These are phyloP conservation scores for Rhogogaster chlorosoma DNA, from an alignment of 2,888 invertebrate species.

Conservation along the genomic window DNA sequence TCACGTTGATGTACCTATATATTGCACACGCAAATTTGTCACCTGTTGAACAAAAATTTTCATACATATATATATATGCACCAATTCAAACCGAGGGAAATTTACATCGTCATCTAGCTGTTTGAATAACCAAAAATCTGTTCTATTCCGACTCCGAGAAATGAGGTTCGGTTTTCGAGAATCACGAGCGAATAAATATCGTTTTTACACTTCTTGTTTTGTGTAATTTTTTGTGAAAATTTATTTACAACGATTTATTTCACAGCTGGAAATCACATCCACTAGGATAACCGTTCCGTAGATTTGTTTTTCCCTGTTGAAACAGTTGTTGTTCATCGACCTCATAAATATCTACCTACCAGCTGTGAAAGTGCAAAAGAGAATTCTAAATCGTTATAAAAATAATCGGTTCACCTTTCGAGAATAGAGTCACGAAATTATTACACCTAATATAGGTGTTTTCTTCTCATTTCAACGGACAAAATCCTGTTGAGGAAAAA, in stretches of 20 bases:
- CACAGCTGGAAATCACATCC: background rate
- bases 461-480: background rate
- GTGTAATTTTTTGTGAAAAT: background rate
- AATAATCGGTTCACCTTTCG: too few relatives aligned
- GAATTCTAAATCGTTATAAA: too few relatives aligned
- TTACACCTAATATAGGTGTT: background rate
- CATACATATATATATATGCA: too few relatives aligned
- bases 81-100: background rate
- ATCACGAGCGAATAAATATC: background rate
- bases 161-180: background rate
- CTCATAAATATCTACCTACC: too few relatives aligned
- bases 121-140: background rate
- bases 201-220: background rate
- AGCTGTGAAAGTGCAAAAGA: too few relatives aligned
- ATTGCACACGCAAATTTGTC: background rate
- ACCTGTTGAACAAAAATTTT: conserved; percentile 10
- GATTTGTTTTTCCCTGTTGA: background rate
- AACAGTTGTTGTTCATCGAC: too few relatives aligned
- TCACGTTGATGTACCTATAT: background rate
- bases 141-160: background rate
- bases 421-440: too few relatives aligned
- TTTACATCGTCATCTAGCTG: background rate
- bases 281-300: background rate
- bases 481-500: background rate
- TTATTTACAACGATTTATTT: background rate